Percentiles rank a stretch among this genome's conserved stretches.
These are phyloP conservation scores for Eudyptes chrysolophus DNA, from an alignment of 2,113 vertebrate species.

Conservation along the genomic window DNA sequence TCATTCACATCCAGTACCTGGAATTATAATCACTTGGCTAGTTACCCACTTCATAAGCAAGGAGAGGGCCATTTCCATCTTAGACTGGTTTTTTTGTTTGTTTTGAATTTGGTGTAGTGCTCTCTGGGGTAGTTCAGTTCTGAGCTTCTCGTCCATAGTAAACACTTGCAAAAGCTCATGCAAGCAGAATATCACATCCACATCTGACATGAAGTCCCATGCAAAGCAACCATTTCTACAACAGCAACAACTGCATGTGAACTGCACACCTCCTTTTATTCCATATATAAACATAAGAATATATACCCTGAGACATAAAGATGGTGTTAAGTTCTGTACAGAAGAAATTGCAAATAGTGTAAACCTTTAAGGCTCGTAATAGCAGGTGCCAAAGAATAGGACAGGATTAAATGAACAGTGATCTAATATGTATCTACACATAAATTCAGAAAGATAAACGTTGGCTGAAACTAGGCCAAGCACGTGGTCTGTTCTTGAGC, in stretches of 20 bases:
- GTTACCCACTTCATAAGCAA: neutral
- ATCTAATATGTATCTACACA: neutral
- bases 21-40: neutral
- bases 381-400: neutral
- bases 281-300: neutral
- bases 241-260: neutral
- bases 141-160: neutral
- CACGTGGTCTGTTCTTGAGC: neutral
- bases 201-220: neutral
- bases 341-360: neutral
- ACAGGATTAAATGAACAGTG: neutral
- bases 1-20: neutral
- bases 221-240: neutral
- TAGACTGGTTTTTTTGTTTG: neutral
- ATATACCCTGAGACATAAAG: neutral
- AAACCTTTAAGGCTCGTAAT: neutral
- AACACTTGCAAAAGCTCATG: neutral
- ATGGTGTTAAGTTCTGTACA: neutral
- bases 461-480: neutral
- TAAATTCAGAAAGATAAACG: neutral
- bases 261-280: neutral
- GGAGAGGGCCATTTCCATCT: neutral
- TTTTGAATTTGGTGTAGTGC: neutral
- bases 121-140: neutral
- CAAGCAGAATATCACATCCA: neutral